Evolutionary conservation across 2,888 invertebrate genomes (phyloP), one percentile per base, ranked within the genome.

Genomic region (Andrena praecox): DNA sequence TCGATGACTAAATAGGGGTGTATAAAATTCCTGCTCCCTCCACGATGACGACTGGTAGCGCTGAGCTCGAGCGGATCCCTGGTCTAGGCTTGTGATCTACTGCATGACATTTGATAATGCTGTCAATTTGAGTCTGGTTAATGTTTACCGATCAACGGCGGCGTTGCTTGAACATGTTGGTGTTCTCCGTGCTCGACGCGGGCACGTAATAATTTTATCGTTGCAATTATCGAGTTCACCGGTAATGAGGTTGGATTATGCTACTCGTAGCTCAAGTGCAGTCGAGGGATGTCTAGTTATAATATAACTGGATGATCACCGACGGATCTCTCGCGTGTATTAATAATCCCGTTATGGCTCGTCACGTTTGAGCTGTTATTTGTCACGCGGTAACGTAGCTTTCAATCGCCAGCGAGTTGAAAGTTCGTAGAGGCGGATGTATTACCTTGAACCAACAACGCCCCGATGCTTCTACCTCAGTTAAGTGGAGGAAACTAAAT

Each of bases 121-220:
- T 81, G 73, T 82, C 77, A 82, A 82, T 82, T 82, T 72, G 54
- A 27, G 16, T 29, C 8, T 27, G 63, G 48, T 77, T 66, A 33
- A 35, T 67, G 63, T 27, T 27, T 77, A 82, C 82, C 77, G 77
- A 81, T 81, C 82, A 82, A 64, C 60, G 33, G 52, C n/a, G 60
- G 72, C 56, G 66, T 82, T 66, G 64, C 54, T 24, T 27, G 3
- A 24, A 12, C 67, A 56, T 33, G 75, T 80, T 54, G 59, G 63
- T 2, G 50, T 42, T 63, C 31, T 33, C 24, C 20, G 24, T n/a
- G 24, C 12, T n/a, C 68, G 20, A 24, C 59, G 20, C 56, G 64
- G 52, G 12, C 10, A 31, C 66, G 74, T 72, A 72, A 73, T 76
- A 82, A 81, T 82, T 82, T 82, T 82, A 82, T 73, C 82, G 66